Evolutionary conservation across 2,113 vertebrate species (phyloP).

Genomic region (Prunella fulvescens): DNA sequence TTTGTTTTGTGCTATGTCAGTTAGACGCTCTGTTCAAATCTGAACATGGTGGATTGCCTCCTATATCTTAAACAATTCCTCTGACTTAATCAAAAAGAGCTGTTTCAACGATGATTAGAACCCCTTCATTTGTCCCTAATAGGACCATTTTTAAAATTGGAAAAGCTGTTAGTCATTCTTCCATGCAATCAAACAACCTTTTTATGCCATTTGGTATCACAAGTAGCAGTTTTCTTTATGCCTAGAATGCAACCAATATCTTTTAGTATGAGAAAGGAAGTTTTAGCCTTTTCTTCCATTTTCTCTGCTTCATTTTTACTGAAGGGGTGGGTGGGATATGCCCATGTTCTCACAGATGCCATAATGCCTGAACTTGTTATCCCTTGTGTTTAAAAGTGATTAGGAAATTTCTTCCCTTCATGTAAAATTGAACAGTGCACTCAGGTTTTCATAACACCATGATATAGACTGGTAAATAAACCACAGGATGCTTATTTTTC

Average conservation of each 20-base stretch:
- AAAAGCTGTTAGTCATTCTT: slow-evolving; percentile 22
- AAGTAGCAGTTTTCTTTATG: neutral
- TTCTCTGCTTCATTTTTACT: neutral
- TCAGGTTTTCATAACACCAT: neutral
- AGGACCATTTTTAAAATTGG: neutral
- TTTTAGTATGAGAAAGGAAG: neutral
- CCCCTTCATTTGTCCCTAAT: neutral
- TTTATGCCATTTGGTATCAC: neutral
- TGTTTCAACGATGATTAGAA: slow-evolving; percentile 18
- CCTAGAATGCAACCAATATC: neutral
- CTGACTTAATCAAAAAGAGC: slow-evolving; percentile 31
- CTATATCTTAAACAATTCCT: neutral
- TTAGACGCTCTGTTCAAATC: neutral
- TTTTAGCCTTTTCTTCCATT: neutral
- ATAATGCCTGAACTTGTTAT: neutral
- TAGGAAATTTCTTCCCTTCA: neutral
- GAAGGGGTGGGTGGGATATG: neutral
- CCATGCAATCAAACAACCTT: neutral
- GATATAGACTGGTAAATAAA: neutral
- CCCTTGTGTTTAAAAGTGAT: neutral
- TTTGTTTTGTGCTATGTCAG: neutral
- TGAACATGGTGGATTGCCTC: neutral
- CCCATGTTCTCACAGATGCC: neutral
- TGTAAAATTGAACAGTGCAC: neutral
- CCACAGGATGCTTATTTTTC: neutral